These are phyloP conservation scores for Busseola fusca DNA, from an alignment of 2,888 invertebrate genomes.

Conservation along the genomic window DNA sequence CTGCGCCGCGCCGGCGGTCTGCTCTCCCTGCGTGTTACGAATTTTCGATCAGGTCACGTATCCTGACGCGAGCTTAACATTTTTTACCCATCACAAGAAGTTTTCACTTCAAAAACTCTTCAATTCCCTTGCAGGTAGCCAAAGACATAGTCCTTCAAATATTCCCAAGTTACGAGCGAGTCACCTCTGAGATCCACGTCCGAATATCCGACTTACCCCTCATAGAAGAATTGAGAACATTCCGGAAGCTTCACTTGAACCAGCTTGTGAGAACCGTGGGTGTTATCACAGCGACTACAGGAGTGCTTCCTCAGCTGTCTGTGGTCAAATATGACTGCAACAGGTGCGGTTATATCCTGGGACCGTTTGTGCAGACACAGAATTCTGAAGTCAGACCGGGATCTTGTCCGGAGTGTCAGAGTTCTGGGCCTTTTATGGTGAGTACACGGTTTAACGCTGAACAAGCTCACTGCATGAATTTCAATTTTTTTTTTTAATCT, in stretches of 20 bases:
- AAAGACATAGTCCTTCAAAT: conserved; percentile 97
- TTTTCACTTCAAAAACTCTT: too few species aligned
- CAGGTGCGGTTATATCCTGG: conserved; percentile 97
- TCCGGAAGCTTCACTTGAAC: conserved; percentile 96
- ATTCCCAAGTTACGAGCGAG: conserved; percentile 98
- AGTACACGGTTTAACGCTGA: too few species aligned
- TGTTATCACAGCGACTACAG: conserved; percentile 98
- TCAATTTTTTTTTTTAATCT: too few species aligned
- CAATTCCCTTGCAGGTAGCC: conserved; percentile 86
- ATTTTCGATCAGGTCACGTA: too few species aligned
- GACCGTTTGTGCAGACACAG: conserved; percentile 98
- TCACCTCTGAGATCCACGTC: conserved; percentile 97
- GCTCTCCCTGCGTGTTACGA: too few species aligned
- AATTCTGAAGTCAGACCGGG: conserved; percentile 98
- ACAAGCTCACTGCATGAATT: too few species aligned
- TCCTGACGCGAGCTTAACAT: too few species aligned
- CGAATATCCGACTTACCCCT: conserved; percentile 98
- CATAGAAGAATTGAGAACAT: conserved; percentile 98
- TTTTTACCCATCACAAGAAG: too few species aligned
- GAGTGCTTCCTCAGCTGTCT: conserved; percentile 98
- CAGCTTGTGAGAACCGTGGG: conserved; percentile 96
- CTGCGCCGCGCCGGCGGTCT: too few species aligned
- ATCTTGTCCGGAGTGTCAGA: conserved; percentile 99
- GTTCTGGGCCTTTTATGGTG: conserved; percentile 97
- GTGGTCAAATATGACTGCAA: conserved; percentile 99